Percentiles rank a stretch among this genome's conserved stretches.
phyloP scores from a whole-genome alignment of 2,113 vertebrate species.

The Psettodes erumei region DNA sequence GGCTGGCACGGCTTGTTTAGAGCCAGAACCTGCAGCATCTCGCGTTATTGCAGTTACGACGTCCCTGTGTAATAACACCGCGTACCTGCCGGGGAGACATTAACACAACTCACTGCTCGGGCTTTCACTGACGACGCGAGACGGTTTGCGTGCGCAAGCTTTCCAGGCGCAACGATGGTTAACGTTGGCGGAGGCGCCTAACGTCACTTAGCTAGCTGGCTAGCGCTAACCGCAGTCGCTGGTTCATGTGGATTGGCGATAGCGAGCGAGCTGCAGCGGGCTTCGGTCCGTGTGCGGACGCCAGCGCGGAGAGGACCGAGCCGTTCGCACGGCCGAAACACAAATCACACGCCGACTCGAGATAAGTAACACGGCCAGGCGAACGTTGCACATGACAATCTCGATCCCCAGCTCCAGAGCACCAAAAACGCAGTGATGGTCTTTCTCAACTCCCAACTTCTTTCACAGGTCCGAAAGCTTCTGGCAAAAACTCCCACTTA shows the following conservation, averaged over 20 bases:
- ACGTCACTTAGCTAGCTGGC: conserved; percentile 45
- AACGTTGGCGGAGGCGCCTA: conserved; percentile 13
- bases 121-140: not conserved
- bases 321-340: not conserved
- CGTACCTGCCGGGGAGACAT: not conserved
- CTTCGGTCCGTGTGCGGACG: conserved; percentile 32
- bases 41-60: conserved; percentile 27
- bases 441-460: conserved; percentile 84
- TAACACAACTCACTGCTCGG: not conserved
- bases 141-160: conserved; percentile 6
- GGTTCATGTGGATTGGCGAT: conserved; percentile 32
- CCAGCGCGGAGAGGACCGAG: conserved; percentile 1
- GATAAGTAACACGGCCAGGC: conserved; percentile 5
- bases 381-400: conserved; percentile 10
- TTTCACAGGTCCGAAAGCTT: conserved; percentile 81
- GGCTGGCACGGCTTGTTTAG: conserved; percentile 29
- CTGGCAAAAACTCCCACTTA: conserved; percentile 69
- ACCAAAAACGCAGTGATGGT: conserved; percentile 64
- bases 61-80: conserved; percentile 19
- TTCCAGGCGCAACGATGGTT: conserved; percentile 1
- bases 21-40: conserved; percentile 54
- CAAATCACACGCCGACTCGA: not conserved
- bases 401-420: conserved; percentile 19
- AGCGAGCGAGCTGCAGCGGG: conserved; percentile 42
- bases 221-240: conserved; percentile 56